Base-by-base conservation (phyloP, 2,113 vertebrate genomes). In the Hippocampus zosterae region DNA sequence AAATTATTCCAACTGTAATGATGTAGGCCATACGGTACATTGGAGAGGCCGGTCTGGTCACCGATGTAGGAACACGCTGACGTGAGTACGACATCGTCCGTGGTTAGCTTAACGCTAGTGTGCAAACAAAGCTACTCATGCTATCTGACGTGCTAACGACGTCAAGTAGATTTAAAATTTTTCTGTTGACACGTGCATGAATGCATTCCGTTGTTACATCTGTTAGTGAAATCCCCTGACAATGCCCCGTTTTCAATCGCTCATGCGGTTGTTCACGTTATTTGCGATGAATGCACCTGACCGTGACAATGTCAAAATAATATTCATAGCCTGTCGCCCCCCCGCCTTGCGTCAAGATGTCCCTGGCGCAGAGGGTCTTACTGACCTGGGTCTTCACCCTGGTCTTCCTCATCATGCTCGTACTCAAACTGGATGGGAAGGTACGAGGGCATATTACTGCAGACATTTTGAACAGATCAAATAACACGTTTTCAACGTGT, bases 371-470 rank as follows among this genome's bases (percentile, higher is more conserved):
- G 87, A 95, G 97, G 85, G 97, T 99, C 53, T 94, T 98, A 72
- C 94, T 99, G 77, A 96, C 95, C 76, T 98, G 97, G 97, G 94
- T 98, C 80, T 99, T 99, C 67, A 94, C 94, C 0, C 91, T 99
- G 61, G 92, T 98, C 78, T 99, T 98, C 91, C 91, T 98, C 61
- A 98, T 98, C 75, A 95, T 98, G 94, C 89, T 98, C 85, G 97
- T 98, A 83, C 93, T 99, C 68, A 98, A 98, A 84, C 75, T 98
- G 92, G 97, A 99, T 89, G 92, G 95, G 73, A 98, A 65, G 63
- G 63, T 65, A 27, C 2, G 3, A 25, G 5, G 7, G 0, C 1
- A 5, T 7, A 16, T 8, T 4, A 4, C 5, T 57, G 55, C 25
- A 57, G 10, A 2, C 11, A 10, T 15, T 0, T 25, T 56, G 2